Evolutionary conservation across 92 coral and sea anemone species (phyloP), one percentile per base, ranked within the genome.

Genomic region (Metridium senile): DNA sequence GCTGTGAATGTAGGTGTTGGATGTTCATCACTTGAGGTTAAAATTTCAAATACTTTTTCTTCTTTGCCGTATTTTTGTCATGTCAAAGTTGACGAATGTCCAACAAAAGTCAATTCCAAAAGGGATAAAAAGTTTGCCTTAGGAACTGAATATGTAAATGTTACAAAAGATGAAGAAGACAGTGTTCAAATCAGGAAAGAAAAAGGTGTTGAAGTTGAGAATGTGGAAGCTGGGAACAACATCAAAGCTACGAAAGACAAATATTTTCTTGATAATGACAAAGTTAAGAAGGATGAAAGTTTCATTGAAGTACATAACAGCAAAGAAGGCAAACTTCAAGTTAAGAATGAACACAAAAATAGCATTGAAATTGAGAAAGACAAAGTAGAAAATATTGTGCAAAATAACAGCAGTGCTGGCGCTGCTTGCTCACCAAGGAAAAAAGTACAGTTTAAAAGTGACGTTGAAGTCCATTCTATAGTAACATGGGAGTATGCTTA

Each of bases 401-500:
- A 20, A 57, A 57, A 57, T 57, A 57, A 57, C 23, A n/a, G n/a
- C n/a, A 57, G 25, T 26, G 32, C 18, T 19, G 68, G 32, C 25
- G 59, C 59, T 54, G 59, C 21, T 21, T 13, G 21, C 17, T 6
- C 25, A 21, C 20, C 16, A 21, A 54, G 6, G 25, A 54, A 21
- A 54, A 54, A 54, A 54, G 59, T 54, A 54, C 66, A 59, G 30
- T 59, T 26, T 59, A 8, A 26, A 22, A 26, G 22, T 26, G 66
- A 59, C 30, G 56, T 72, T 1, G 93, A 91, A 58, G 78, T 88
- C 10, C 92, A 91, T 81, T 78, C 74, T 11, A 86, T 94, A 72
- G 30, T 84, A 47, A 78, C 88, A 11, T 94, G 98, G 98, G 88
- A 87, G 59, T 94, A 81, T 86, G 98, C 98, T 2, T 89, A 94